phyloP scores from a whole-genome alignment of 2,888 invertebrate genomes.

The Lumbricus terrestris region DNA sequence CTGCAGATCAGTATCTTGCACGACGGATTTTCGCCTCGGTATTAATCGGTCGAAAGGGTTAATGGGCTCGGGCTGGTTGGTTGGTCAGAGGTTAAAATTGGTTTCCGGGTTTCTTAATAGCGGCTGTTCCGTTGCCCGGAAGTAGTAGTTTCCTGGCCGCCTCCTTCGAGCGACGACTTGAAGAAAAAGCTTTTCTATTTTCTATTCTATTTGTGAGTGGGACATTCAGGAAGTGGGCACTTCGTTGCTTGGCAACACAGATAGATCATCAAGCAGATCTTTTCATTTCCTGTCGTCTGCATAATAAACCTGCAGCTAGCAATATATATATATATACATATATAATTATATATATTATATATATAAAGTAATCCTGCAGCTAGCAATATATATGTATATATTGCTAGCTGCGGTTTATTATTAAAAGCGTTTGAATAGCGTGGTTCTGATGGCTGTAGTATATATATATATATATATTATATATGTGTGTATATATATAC shows the following conservation, averaged over 20 bases:
- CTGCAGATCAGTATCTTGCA: background rate
- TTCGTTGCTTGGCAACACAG: background rate
- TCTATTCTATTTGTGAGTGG: background rate
- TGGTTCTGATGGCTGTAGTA: too few relatives aligned
- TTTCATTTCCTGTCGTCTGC: background rate
- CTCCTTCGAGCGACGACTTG: background rate
- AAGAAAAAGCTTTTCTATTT: background rate
- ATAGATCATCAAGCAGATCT: background rate
- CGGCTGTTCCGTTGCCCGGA: background rate
- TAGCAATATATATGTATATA: too few relatives aligned
- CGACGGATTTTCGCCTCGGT: background rate
- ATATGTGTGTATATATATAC: too few relatives aligned
- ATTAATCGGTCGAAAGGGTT: background rate
- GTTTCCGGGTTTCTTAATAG: background rate
- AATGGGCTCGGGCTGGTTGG: background rate
- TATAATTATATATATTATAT: too few relatives aligned
- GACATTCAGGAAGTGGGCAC: background rate
- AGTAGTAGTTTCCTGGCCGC: background rate
- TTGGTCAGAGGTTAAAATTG: background rate
- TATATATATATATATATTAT: too few relatives aligned
- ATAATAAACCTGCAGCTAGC: too few relatives aligned
- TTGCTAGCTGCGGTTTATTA: too few relatives aligned
- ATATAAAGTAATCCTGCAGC: too few relatives aligned
- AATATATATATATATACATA: too few relatives aligned
- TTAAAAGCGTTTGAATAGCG: too few relatives aligned